These are phyloP conservation scores for Semotilus atromaculatus DNA, from an alignment of 2,797 vertebrate species.

Conservation along the genomic window DNA sequence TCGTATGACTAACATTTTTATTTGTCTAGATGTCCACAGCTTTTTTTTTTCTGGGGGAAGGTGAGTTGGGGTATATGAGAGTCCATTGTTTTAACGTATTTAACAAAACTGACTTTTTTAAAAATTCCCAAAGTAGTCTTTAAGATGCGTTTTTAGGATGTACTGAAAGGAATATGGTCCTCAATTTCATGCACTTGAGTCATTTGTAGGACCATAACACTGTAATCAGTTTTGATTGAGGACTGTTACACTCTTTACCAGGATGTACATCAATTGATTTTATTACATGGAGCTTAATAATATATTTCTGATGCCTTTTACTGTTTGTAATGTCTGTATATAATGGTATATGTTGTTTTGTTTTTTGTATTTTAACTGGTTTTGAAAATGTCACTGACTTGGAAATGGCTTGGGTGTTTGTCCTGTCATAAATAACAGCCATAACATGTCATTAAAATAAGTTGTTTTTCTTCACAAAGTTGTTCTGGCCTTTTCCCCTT, in stretches of 20 bases:
- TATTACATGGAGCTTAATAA: slow-evolving; percentile 33
- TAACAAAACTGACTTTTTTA: neutral
- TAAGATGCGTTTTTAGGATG: neutral
- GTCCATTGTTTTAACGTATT: neutral
- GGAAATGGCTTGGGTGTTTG: slow-evolving; percentile 42
- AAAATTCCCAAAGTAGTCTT: neutral
- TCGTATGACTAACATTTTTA: neutral
- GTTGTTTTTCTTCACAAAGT: slow-evolving; percentile 28
- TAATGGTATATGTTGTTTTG: slow-evolving; percentile 43
- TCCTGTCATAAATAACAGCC: slow-evolving; percentile 42
- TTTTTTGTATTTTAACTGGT: slow-evolving; percentile 12
- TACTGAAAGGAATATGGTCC: neutral
- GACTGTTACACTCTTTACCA: slow-evolving; percentile 46
- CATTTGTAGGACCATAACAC: slow-evolving; percentile 54
- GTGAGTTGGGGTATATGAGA: neutral
- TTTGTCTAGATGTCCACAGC: neutral
- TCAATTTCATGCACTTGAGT: slow-evolving; percentile 8
- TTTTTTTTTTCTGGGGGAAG: neutral
- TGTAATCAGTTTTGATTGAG: slow-evolving; percentile 44
- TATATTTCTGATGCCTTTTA: slow-evolving; percentile 37
- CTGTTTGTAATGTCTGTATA: slow-evolving; percentile 47
- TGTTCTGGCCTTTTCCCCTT: slow-evolving; percentile 1
- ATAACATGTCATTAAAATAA: slow-evolving; percentile 52
- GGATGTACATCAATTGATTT: slow-evolving; percentile 44
- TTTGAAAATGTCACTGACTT: slow-evolving; percentile 36